Evolutionary conservation across 30 jellyfish, hydroid and myxozoan species (phyloP).

Genomic region (Aurelia sp.): DNA sequence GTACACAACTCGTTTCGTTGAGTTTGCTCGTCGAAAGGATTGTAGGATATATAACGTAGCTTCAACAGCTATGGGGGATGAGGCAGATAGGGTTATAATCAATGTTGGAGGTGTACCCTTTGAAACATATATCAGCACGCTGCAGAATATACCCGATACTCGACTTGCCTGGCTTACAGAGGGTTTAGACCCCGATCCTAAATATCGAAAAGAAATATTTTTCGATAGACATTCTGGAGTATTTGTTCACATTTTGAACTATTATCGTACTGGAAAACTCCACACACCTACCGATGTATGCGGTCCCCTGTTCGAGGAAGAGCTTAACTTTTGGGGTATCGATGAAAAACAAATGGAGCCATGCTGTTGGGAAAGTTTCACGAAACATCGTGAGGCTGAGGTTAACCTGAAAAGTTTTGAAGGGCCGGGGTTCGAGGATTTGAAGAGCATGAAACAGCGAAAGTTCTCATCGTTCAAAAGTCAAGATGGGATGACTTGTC

Average conservation of each 20-base stretch:
- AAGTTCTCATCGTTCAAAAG: slow-evolving; percentile 56
- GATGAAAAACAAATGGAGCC: slow-evolving; percentile 99
- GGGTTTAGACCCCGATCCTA: slow-evolving; percentile 73
- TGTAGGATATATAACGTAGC: background rate
- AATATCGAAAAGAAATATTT: slow-evolving; percentile 70
- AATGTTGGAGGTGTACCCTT: slow-evolving; percentile 91
- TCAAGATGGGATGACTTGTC: slow-evolving; percentile 44
- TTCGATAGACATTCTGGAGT: slow-evolving; percentile 98
- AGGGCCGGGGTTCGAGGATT: slow-evolving; percentile 98
- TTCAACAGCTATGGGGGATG: slow-evolving; percentile 69
- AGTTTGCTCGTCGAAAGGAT: too few species aligned
- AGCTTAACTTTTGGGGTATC: slow-evolving; percentile 98
- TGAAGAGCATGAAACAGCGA: slow-evolving; percentile 44
- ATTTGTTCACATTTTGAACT: slow-evolving; percentile 92
- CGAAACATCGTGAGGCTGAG: slow-evolving; percentile 98
- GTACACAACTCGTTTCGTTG: background rate
- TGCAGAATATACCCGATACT: slow-evolving; percentile 92
- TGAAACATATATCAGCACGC: slow-evolving; percentile 91
- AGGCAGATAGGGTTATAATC: slow-evolving; percentile 65
- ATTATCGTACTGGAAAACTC: slow-evolving; percentile 92
- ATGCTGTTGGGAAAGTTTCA: slow-evolving; percentile 97
- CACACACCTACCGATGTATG: slow-evolving; percentile 97
- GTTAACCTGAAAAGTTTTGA: slow-evolving; percentile 85
- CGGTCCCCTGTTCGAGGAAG: slow-evolving; percentile 97
- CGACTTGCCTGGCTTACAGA: slow-evolving; percentile 97